Evolutionary conservation across 1,140 invertebrate species (phyloP), one percentile per base, ranked within the genome.

Genomic region (Drosophila bocki): DNA sequence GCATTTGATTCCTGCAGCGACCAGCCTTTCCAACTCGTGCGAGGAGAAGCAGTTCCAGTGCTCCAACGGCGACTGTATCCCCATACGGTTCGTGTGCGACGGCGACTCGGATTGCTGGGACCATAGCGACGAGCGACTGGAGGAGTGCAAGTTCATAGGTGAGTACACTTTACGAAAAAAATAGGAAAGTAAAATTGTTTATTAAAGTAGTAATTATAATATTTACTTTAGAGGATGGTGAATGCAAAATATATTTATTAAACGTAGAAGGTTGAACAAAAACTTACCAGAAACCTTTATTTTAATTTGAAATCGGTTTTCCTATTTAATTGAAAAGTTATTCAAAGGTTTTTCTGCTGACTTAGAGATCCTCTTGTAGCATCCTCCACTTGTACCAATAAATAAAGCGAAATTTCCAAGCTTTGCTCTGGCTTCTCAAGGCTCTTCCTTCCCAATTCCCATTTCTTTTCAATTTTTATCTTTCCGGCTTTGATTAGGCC

Each of bases 1-100:
- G 80, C 61, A 84, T 87, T 90, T 88, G 74, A 90, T 84, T 85
- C 82, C 78, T 85, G 33, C 91, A 92, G 91, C 87, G 47, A 53
- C 78, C 69, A 64, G 76, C 45, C 61, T 92, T 54, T 51, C 72
- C 17, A 61, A 62, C 12, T 57, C 62, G 47, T 97, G 96, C 93
- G 94, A 95, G 5, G 91, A 95, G 78, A 95, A 95, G 91, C 96
- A 97, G 84, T 97, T 97, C 91, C 94, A 94, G 79, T 97, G 96
- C 92, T 94, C 92, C 58, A 96, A 96, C 80, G 96, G 96, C 71
- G 95, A 95, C 80, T 98, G 97, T 93, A 97, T 98, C 93, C 96
- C 97, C 5, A 93, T 95, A 58, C 93, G 96, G 78, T 98, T 96
- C 95, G 94, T 95, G 42, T 97, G 97, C 87, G 97, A 97, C 79